Conservation (phyloP, 2,797 vertebrate genomes). For the Paramormyrops hopkinsi region DNA sequence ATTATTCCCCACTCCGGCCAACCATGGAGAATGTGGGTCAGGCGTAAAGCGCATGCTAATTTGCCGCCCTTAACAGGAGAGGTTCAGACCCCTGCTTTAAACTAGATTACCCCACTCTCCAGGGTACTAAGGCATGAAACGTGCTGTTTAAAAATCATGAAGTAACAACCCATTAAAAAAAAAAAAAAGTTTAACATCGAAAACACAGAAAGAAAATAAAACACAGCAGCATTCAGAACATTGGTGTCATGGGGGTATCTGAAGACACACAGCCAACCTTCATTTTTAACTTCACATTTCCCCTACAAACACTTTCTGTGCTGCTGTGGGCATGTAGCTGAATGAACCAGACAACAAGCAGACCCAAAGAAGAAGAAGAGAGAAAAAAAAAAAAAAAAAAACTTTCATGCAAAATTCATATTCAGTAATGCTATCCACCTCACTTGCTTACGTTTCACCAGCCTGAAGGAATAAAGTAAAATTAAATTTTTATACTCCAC, state of each 20-base stretch:
- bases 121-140: not conserved
- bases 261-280: not conserved
- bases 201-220: not conserved
- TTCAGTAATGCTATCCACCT: slow-evolving; percentile 9
- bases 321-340: not conserved
- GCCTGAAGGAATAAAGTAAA: not conserved
- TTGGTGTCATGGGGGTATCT: not conserved
- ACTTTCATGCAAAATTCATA: slow-evolving; percentile 14
- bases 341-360: not conserved
- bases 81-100: slow-evolving; percentile 25
- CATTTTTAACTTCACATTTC: not conserved
- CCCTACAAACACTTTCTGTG: not conserved
- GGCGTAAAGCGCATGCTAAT: slow-evolving; percentile 27
- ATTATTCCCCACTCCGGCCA: slow-evolving; percentile 26
- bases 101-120: slow-evolving; percentile 36
- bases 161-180: not conserved
- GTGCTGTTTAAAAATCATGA: not conserved
- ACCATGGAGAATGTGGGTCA: not conserved
- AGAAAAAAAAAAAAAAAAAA: not conserved
- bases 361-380: not conserved
- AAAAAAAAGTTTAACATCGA: not conserved
- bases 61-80: slow-evolving; percentile 22
- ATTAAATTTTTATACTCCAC: not conserved
- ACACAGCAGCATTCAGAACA: not conserved
- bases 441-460: not conserved